Base-by-base conservation (phyloP, 2,797 vertebrate genomes). In the Molossus molossus region DNA sequence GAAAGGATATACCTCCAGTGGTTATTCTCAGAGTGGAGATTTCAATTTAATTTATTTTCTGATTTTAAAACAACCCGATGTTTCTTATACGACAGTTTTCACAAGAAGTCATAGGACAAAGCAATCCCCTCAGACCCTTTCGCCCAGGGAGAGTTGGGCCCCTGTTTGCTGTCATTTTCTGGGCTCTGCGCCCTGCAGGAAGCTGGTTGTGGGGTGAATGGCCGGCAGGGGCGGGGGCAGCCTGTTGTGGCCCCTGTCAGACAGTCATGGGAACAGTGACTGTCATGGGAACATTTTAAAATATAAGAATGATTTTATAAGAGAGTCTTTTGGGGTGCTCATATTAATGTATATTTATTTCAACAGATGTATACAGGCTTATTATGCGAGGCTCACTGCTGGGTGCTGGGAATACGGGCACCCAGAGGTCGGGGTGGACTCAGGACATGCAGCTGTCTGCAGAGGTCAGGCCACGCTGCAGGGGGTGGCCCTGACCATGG, bases 1-100 rank as follows among this genome's bases (percentile, higher is more conserved):
- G n/a, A n/a, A n/a, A n/a, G n/a, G n/a, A n/a, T n/a, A n/a, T n/a
- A n/a, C n/a, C 27, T 17, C 33, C 69, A 58, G 60, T 50, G 75
- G 67, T 53, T 87, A 95, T 69, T 90, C 82, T 93, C 37, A 48
- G 29, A 23, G 29, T 73, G 29, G 37, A 90, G 33, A 76, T 83
- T 92, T 92, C n/a, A 90, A 25, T 70, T 82, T 40, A 11, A 57
- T 72, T 72, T 82, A 64, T 77, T 83, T 94, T 53, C 40, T 86
- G 45, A 65, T 65, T 89, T 79, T 5, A 55, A n/a, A 58, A 37
- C 25, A 33, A 17, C 58, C 3, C 15, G 9, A 6, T 58, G 37
- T 9, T 53, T 88, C 53, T 79, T 73, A 25, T n/a, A n/a, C 12
- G 60, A 21, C 17, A 70, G 25, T 3, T 20, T 87, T 88, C 69